Base-by-base conservation (phyloP, 2,113 vertebrate species). In the Nothoprocta pentlandii region DNA sequence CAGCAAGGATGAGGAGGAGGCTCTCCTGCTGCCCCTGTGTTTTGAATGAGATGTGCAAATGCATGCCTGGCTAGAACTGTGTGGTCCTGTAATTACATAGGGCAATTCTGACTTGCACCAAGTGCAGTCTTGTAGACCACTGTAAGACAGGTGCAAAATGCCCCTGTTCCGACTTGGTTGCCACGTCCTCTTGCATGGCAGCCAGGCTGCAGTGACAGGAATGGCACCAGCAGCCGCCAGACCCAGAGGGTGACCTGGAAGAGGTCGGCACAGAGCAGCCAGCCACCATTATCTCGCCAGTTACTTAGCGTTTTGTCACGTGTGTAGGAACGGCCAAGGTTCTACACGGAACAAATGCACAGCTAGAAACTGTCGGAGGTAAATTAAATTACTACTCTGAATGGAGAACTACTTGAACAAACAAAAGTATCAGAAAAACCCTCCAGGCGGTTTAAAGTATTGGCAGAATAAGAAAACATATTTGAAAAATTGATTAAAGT, bases 111-210 rank as follows among this genome's bases (percentile, higher is more conserved):
- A 11, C 26, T 85, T 76, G 10, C 32, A 84, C 9, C 12, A 6
- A 36, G 21, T 10, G 4, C 23, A 20, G 21, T 79, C 11, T 54
- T 74, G 32, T 44, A 71, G 10, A 42, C 5, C 15, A 34, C 6
- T 6, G 3, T 21, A 58, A 66, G 16, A n/a, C 9, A 36, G 16
- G 8, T 42, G 36, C 28, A 32, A 91, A 61, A 42, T 9, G 12
- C 58, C 49, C 46, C 23, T 71, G 1, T 63, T 54, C 36, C 56
- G 39, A 16, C 47, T 66, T 67, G 3, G 12, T 69, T 53, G 11
- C 20, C 5, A 5, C 3, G 6, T 26, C 14, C 22, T 9, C 16
- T 61, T 51, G 7, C 12, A 9, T 10, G 12, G 1, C 25, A 16
- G 67, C 68, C 5, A 51, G 66, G 74, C 34, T 70, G 9, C 44